These are phyloP conservation scores for Atractosteus spatula DNA, from an alignment of 2,113 vertebrate species.

Conservation along the genomic window DNA sequence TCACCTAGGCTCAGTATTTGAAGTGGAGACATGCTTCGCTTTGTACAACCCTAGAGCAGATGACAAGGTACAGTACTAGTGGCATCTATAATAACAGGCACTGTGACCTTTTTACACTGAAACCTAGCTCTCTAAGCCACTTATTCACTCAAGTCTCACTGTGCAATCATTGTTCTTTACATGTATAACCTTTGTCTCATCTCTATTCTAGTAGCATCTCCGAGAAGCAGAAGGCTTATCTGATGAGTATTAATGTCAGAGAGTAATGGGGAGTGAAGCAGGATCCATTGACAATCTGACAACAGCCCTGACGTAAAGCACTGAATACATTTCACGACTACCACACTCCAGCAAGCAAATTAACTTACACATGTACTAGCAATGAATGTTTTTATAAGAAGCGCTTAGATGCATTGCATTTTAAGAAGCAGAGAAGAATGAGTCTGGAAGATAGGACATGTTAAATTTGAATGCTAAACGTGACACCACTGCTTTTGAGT, in stretches of 20 bases:
- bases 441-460: too few relatives aligned
- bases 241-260: not conserved
- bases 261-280: conserved; percentile 4
- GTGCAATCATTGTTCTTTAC: not conserved
- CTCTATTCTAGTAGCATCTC: not conserved
- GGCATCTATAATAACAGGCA: not conserved
- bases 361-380: not conserved
- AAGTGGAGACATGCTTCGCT: not conserved
- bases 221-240: not conserved
- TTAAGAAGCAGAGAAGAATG: not conserved
- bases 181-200: conserved; percentile 3
- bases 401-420: not conserved
- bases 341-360: not conserved
- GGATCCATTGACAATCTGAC: not conserved
- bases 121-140: not conserved
- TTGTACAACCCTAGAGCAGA: too few relatives aligned
- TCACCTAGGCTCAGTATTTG: too few relatives aligned
- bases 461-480: too few relatives aligned
- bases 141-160: not conserved
- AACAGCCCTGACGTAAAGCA: not conserved
- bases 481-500: too few relatives aligned
- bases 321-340: not conserved
- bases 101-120: not conserved
- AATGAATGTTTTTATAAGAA: not conserved
- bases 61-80: too few relatives aligned